These are phyloP conservation scores for Meandrina meandrites DNA, from an alignment of 92 coral and sea anemone species.

Conservation along the genomic window DNA sequence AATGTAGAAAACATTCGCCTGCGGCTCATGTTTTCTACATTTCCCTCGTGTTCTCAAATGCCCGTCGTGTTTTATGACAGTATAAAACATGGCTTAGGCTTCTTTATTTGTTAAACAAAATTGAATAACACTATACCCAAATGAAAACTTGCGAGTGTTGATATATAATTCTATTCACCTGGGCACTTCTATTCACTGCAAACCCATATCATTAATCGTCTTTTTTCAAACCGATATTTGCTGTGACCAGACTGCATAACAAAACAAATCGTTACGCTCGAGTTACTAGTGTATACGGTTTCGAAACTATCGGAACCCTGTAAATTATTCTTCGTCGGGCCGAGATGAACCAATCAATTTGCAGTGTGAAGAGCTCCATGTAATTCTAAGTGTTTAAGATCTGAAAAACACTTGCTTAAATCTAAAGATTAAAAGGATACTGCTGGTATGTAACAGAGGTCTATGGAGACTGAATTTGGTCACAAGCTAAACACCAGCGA, in stretches of 20 bases:
- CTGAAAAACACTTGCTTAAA: not conserved
- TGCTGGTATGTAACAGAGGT: constrained; percentile 1
- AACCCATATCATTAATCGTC: no score
- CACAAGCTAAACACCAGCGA: constrained; percentile 30
- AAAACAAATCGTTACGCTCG: not conserved
- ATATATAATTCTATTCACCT: no score
- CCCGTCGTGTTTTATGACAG: no score
- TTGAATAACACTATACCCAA: no score
- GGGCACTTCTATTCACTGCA: no score
- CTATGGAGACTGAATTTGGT: constrained; percentile 14
- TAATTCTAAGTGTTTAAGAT: not conserved
- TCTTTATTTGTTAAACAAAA: no score
- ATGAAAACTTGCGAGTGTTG: no score
- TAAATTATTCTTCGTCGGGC: not conserved
- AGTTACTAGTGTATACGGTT: not conserved
- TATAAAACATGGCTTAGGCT: no score
- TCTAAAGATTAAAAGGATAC: not conserved
- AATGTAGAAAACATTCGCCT: no score
- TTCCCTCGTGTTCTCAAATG: no score
- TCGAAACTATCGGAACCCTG: not conserved
- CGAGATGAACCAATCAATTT: not conserved
- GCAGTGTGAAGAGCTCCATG: not conserved
- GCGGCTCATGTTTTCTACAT: no score
- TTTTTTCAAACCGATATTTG: not conserved
- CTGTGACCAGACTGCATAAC: not conserved